These are phyloP conservation scores for Decapterus maruadsi DNA, from an alignment of 2,797 vertebrate species.

Conservation along the genomic window DNA sequence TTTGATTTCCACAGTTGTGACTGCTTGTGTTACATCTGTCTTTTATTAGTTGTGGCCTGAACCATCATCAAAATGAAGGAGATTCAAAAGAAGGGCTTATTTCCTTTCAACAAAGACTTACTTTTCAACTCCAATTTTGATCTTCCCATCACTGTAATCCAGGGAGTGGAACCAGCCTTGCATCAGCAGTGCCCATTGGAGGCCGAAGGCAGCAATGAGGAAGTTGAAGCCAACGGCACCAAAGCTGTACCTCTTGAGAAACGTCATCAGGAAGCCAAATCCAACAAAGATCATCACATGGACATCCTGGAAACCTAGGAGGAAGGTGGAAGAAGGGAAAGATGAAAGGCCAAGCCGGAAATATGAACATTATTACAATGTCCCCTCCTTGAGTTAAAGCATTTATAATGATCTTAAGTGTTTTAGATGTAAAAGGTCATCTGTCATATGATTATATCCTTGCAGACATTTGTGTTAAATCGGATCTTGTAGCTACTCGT, in stretches of 20 bases:
- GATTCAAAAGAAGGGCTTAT: not conserved
- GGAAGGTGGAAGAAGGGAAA: not conserved
- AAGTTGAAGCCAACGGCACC: conserved; percentile 96
- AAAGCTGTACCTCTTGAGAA: conserved; percentile 95
- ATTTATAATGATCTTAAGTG: too few species aligned
- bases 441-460: too few species aligned
- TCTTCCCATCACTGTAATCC: conserved; percentile 83
- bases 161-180: conserved; percentile 95
- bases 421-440: too few species aligned
- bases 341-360: not conserved
- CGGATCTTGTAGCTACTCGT: too few species aligned
- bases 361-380: too few species aligned
- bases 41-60: not conserved
- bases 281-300: conserved; percentile 99
- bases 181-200: conserved; percentile 98
- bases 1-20: not conserved
- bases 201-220: conserved; percentile 93
- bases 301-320: conserved; percentile 95
- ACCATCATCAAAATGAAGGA: not conserved
- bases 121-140: conserved; percentile 92
- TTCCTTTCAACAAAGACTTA: conserved; percentile 67
- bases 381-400: too few species aligned
- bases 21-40: not conserved
- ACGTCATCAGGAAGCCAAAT: conserved; percentile 98
- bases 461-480: too few species aligned